Base-by-base conservation (phyloP, 2,888 invertebrate genomes). In the Cephonodes hylas region DNA sequence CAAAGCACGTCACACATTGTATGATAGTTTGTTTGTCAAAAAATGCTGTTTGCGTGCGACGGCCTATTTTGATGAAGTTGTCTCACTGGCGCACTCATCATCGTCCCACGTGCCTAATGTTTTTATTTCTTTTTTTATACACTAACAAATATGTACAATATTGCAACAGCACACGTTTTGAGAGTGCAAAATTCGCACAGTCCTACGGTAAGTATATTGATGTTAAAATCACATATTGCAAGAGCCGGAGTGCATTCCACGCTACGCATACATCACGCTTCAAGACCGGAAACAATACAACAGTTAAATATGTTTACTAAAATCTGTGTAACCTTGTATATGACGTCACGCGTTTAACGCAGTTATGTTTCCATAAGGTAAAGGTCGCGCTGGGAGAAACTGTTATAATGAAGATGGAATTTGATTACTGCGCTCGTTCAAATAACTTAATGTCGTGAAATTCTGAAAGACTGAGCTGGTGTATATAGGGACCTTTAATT, bases 101-200 rank as follows among this genome's bases (percentile, higher is more conserved):
- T 25, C 15, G 58, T 58, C 42, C 42, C 42, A 58, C 44, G 27
- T 20, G 27, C 44, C 58, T 58, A 58, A 58, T 18, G 58, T 58
- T 42, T 59, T 42, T 44, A 7, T 42, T 57, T n/a, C 10, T 48
- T 42, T 58, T 34, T 58, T 44, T 58, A 42, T 42, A 44, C 44
- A 59, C 58, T 59, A 59, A 59, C 58, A 42, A 42, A 42, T n/a
- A 53, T 31, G 31, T 53, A 53, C 27, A 18, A 31, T 53, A 31
- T 31, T 27, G 15, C 53, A 31, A 48, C 27, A 53, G 15, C 18
- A 53, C 53, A 53, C 48, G 48, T 27, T 53, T 31, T 31, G 10
- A 20, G 27, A 15, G 27, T 53, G 31, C 15, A 53, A 13, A 38
- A 13, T 27, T 18, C 18, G 18, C 48, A 53, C 27, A 27, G 15